These are phyloP conservation scores for Plagodis dolabraria DNA, from an alignment of 2,888 invertebrate species.

Conservation along the genomic window DNA sequence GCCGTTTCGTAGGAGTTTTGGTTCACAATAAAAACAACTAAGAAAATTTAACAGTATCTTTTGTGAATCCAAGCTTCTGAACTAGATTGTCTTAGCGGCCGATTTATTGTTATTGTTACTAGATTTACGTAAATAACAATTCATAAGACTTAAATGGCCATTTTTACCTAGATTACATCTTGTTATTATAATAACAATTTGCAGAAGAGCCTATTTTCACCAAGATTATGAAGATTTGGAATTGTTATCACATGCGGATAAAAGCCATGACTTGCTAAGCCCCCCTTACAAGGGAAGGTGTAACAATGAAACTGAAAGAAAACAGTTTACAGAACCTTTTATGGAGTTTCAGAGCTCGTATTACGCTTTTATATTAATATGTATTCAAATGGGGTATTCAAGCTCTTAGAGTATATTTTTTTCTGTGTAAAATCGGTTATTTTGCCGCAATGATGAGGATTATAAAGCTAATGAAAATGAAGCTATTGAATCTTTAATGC, in stretches of 20 bases:
- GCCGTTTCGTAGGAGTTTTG: too few relatives aligned
- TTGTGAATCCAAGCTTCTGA: too few relatives aligned
- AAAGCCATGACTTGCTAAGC: constrained; percentile 13
- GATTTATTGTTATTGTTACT: too few relatives aligned
- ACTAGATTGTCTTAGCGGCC: too few relatives aligned
- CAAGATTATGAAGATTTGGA: too few relatives aligned
- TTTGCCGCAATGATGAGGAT: constrained; percentile 1
- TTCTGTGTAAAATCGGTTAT: constrained; percentile 6
- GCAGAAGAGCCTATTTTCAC: constrained; percentile 1
- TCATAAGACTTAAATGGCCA: background rate
- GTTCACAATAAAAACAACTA: too few relatives aligned
- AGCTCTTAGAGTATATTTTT: constrained; percentile 4
- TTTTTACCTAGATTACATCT: background rate
- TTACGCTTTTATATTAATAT: constrained; percentile 12
- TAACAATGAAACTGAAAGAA: constrained; percentile 19
- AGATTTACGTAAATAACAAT: too few relatives aligned
- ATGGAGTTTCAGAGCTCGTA: constrained; percentile 14
- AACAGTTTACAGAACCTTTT: constrained; percentile 21
- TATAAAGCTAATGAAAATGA: background rate
- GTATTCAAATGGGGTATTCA: constrained; percentile 23
- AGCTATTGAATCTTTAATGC: too few relatives aligned
- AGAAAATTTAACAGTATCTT: too few relatives aligned
- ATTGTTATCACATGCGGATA: constrained; percentile 15
- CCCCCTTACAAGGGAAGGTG: constrained; percentile 5
- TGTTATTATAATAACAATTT: background rate